These are phyloP conservation scores for Chelonus formosanus DNA, from an alignment of 2,888 invertebrate species.

Conservation along the genomic window DNA sequence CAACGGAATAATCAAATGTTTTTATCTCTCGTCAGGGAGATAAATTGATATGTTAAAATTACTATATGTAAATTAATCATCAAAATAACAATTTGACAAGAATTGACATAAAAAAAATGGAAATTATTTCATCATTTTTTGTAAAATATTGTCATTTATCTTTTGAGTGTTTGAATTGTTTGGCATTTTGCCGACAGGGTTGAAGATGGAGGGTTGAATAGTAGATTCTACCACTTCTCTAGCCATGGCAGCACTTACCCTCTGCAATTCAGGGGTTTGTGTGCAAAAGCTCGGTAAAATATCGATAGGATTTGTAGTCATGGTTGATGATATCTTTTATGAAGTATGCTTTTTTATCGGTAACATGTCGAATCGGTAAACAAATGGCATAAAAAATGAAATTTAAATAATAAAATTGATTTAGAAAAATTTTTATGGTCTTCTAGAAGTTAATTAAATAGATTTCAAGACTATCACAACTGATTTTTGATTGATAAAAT, in stretches of 20 bases:
- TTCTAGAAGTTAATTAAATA: no score
- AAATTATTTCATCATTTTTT: neutral
- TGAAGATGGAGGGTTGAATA: neutral
- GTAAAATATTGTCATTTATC: neutral
- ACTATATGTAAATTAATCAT: no score
- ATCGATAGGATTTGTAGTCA: slow-evolving; percentile 25
- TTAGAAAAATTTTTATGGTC: no score
- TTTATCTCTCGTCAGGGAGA: slow-evolving; percentile 8
- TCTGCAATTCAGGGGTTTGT: slow-evolving; percentile 8
- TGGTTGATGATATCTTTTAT: no score
- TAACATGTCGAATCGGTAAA: no score
- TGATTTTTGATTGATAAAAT: no score
- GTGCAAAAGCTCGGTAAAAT: slow-evolving; percentile 32
- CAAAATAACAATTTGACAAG: neutral
- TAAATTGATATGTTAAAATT: slow-evolving; percentile 8
- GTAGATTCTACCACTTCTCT: slow-evolving; percentile 20
- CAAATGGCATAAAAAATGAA: no score
- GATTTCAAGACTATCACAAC: no score
- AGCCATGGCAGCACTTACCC: slow-evolving; percentile 48
- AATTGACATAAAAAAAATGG: neutral
- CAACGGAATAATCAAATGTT: slow-evolving; percentile 6
- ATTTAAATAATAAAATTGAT: no score
- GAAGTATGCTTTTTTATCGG: no score
- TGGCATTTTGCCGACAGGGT: slow-evolving; percentile 10
- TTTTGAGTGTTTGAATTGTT: neutral